Percentiles rank a stretch among this genome's conserved stretches.
These are phyloP conservation scores for Nasonovia ribisnigri DNA, from an alignment of 2,888 invertebrate genomes.

Conservation along the genomic window DNA sequence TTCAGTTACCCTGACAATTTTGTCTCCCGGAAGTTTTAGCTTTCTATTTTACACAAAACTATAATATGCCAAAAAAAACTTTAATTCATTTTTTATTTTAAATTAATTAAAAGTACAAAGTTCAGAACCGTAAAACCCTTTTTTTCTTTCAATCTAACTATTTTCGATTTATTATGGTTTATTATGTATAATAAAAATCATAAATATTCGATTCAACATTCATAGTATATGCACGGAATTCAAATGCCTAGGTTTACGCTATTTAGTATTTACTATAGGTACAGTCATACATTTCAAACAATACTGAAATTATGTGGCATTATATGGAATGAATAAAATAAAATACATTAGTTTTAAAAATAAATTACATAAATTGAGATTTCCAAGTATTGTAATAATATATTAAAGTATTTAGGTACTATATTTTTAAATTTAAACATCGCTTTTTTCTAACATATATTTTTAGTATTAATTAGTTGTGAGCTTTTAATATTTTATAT, in stretches of 20 bases:
- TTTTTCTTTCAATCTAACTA: neutral
- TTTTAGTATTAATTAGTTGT: neutral
- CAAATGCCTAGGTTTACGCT: neutral
- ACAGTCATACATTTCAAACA: neutral
- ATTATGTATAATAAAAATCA: neutral
- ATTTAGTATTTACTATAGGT: neutral
- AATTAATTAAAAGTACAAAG: neutral
- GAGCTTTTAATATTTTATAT: neutral
- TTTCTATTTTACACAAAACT: neutral
- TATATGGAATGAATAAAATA: neutral
- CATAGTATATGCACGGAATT: neutral
- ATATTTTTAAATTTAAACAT: neutral
- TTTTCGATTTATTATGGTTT: neutral
- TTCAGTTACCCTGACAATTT: neutral
- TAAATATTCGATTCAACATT: neutral
- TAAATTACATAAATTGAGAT: neutral
- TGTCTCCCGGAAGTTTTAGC: neutral
- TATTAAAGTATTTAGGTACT: neutral
- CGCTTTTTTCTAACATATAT: neutral
- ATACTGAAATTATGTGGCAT: neutral
- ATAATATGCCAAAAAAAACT: neutral
- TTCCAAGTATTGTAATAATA: neutral
- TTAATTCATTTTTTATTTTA: neutral
- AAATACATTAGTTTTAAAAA: neutral
- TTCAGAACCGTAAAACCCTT: neutral